phyloP scores from a whole-genome alignment of 2,797 vertebrate genomes.

The Cichlasoma orientale region DNA sequence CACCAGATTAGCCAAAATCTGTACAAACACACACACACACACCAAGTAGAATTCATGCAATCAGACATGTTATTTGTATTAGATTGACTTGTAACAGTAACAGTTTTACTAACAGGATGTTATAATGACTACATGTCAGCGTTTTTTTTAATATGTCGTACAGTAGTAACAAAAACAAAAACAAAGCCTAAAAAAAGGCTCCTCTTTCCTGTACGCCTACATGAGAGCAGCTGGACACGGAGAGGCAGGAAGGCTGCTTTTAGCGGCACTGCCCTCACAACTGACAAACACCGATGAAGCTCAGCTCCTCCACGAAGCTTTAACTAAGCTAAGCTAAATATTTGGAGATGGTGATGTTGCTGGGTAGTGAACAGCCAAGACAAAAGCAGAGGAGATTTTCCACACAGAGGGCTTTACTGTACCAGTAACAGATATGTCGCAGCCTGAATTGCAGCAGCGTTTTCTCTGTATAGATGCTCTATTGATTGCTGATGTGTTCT shows the following conservation, averaged over 20 bases:
- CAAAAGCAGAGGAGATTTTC: slow-evolving; percentile 9
- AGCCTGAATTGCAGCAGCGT: not conserved
- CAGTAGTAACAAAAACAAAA: slow-evolving; percentile 57
- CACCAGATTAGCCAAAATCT: slow-evolving; percentile 95
- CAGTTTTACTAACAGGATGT: not conserved
- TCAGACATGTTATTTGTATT: not conserved
- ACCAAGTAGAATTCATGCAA: not conserved
- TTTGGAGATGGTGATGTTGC: slow-evolving; percentile 29
- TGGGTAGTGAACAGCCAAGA: slow-evolving; percentile 2
- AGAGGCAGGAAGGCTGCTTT: slow-evolving; percentile 38
- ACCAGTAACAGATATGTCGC: slow-evolving; percentile 17
- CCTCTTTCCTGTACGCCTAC: slow-evolving; percentile 37
- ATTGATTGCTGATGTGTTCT: not conserved
- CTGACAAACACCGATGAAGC: slow-evolving; percentile 9
- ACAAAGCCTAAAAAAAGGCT: slow-evolving; percentile 5
- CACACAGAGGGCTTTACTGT: not conserved
- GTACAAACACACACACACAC: slow-evolving; percentile 10
- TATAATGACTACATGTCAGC: not conserved
- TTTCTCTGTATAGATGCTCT: not conserved
- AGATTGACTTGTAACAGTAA: not conserved
- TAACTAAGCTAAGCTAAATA: slow-evolving; percentile 35
- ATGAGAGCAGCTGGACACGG: slow-evolving; percentile 20
- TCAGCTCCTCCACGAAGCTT: slow-evolving; percentile 14
- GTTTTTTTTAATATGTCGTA: slow-evolving; percentile 21
- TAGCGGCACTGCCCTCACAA: slow-evolving; percentile 6